Percentiles rank a stretch among this genome's conserved stretches.
These are phyloP conservation scores for Caenorhabditis tropicalis DNA, from an alignment of 1,140 invertebrate genomes.

Conservation along the genomic window DNA sequence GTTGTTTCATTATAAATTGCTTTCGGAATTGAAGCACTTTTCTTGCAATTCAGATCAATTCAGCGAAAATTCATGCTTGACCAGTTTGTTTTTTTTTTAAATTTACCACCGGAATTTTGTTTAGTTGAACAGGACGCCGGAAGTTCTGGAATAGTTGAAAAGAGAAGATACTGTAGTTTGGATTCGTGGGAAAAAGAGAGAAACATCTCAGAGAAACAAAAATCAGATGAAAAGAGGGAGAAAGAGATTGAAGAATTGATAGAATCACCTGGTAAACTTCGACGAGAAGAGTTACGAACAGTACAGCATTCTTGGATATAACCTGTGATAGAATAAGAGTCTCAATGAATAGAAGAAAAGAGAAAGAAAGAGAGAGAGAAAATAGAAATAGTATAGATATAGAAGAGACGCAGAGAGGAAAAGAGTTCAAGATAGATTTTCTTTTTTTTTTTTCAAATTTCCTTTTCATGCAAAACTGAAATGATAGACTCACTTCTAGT, in stretches of 20 bases:
- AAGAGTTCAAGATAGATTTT: background rate
- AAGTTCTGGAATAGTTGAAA: background rate
- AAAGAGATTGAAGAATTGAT: background rate
- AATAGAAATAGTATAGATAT: background rate
- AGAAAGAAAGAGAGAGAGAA: background rate
- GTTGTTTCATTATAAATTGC: background rate
- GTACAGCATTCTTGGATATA: constrained; percentile 58
- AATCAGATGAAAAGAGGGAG: background rate
- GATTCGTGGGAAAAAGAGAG: background rate
- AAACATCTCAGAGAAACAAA: background rate
- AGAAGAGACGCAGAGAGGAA: constrained; percentile 5
- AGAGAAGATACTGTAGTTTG: too few relatives aligned
- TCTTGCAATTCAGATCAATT: constrained; percentile 24
- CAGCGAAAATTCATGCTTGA: background rate
- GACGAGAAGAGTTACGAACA: constrained; percentile 43
- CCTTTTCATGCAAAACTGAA: background rate
- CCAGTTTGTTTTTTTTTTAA: background rate
- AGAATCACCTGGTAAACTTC: constrained; percentile 49
- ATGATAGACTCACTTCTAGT: constrained; percentile 55
- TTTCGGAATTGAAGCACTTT: too few relatives aligned
- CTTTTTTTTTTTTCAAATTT: background rate
- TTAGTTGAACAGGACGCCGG: constrained; percentile 32
- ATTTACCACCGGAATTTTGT: constrained; percentile 30
- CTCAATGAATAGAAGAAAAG: background rate
- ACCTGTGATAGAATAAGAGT: constrained; percentile 31